phyloP scores from a whole-genome alignment of 2,888 invertebrate genomes.

The Megastigmus dorsalis region DNA sequence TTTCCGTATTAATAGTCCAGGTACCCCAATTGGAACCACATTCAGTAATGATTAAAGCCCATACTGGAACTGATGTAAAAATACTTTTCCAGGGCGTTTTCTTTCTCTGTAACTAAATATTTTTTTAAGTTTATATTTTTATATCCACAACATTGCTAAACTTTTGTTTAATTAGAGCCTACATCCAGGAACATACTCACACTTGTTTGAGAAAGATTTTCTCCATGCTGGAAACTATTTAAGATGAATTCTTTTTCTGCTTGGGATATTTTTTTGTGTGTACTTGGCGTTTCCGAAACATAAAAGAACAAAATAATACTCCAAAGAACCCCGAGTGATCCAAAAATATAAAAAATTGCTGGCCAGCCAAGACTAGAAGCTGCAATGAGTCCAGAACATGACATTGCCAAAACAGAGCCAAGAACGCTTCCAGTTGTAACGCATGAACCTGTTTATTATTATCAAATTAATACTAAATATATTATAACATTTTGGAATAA shows the following conservation, averaged over 20 bases:
- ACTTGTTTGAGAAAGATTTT: neutral
- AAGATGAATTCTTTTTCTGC: constrained; percentile 71
- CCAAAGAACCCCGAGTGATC: constrained; percentile 76
- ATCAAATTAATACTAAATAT: too few species aligned
- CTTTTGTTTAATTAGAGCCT: neutral
- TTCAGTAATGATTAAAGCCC: constrained; percentile 79
- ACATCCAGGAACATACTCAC: neutral
- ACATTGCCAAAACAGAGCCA: constrained; percentile 81
- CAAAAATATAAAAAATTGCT: constrained; percentile 80
- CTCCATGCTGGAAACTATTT: neutral
- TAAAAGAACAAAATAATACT: constrained; percentile 76
- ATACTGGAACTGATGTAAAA: constrained; percentile 80
- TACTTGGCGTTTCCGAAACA: constrained; percentile 78
- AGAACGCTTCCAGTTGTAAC: neutral
- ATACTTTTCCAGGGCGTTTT: constrained; percentile 81
- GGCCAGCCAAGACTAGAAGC: constrained; percentile 80
- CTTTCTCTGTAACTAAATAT: constrained; percentile 70
- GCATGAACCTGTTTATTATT: constrained; percentile 23
- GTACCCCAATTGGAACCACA: constrained; percentile 84
- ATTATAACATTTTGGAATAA: too few species aligned
- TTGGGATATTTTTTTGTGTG: constrained; percentile 77
- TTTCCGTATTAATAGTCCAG: constrained; percentile 82
- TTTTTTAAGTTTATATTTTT: too few species aligned
- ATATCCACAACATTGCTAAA: too few species aligned
- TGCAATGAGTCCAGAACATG: constrained; percentile 80